These are phyloP conservation scores for Patella vulgata DNA, from an alignment of 1,140 invertebrate genomes.

Conservation along the genomic window DNA sequence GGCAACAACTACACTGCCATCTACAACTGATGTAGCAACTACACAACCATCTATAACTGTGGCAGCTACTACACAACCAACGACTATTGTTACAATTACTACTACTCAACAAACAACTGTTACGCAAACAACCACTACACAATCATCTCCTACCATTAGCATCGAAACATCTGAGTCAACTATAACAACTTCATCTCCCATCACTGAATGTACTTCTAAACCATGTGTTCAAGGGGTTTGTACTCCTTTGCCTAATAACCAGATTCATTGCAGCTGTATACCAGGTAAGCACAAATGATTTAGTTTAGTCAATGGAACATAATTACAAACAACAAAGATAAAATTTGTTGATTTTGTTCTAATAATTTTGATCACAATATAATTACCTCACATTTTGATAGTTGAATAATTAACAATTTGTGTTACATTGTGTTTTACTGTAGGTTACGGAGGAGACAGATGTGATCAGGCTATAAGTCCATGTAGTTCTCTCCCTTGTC, in stretches of 20 bases:
- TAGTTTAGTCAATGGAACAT: no score
- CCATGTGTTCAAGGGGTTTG: conserved; percentile 43
- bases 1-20: neutral
- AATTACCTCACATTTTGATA: no score
- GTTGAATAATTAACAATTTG: no score
- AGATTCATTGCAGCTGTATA: conserved; percentile 33
- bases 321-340: neutral
- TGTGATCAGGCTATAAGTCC: conserved; percentile 22
- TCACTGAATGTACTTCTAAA: conserved; percentile 29
- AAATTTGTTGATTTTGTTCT: no score
- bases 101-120: no score
- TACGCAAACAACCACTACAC: neutral
- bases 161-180: conserved; percentile 3
- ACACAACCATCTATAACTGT: no score
- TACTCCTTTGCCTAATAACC: conserved; percentile 19
- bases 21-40: no score
- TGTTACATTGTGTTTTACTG: conserved; percentile 4
- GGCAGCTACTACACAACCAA: no score
- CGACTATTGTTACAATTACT: no score
- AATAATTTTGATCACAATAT: no score
- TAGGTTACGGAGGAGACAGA: conserved; percentile 38
- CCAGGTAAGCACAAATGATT: conserved; percentile 45
- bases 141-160: conserved; percentile 1
- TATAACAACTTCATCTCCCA: conserved; percentile 7
- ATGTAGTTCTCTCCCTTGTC: conserved; percentile 39